Conservation (phyloP, 2,113 vertebrate species). For the Loxodonta africana region DNA sequence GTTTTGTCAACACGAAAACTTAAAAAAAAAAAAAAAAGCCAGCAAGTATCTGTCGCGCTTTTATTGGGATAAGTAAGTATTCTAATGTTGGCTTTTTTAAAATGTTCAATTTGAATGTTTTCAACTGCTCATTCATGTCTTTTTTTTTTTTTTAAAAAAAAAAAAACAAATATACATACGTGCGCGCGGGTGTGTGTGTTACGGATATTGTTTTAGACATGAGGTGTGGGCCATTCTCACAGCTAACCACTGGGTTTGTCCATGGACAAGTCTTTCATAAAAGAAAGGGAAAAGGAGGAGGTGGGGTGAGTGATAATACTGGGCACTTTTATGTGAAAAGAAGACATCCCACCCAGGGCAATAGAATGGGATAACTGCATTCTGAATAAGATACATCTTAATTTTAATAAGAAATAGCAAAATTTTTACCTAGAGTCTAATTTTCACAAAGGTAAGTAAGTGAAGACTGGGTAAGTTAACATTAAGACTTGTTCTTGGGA, state of each 20-base stretch:
- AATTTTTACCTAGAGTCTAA: background rate
- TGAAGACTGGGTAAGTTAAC: too few species aligned
- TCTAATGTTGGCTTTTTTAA: background rate
- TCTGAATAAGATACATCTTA: background rate
- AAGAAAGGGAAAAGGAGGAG: background rate
- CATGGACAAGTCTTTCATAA: background rate
- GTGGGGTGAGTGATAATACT: background rate
- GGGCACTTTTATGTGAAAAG: background rate
- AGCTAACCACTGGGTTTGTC: background rate
- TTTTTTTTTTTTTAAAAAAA: background rate
- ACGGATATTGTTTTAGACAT: background rate
- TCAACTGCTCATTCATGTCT: background rate
- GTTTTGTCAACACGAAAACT: background rate
- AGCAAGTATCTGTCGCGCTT: background rate
- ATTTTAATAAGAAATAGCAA: background rate
- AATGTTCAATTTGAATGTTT: slow-evolving; percentile 32
- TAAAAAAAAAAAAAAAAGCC: too few species aligned
- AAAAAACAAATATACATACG: background rate
- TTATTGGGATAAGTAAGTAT: background rate
- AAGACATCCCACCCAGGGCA: background rate
- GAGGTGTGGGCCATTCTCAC: background rate
- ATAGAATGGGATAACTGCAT: background rate
- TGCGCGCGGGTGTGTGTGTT: background rate
- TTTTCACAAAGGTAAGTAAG: too few species aligned
- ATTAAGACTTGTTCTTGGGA: too few species aligned